Conservation (phyloP, 1,140 invertebrate genomes). For the Littorina saxatilis region DNA sequence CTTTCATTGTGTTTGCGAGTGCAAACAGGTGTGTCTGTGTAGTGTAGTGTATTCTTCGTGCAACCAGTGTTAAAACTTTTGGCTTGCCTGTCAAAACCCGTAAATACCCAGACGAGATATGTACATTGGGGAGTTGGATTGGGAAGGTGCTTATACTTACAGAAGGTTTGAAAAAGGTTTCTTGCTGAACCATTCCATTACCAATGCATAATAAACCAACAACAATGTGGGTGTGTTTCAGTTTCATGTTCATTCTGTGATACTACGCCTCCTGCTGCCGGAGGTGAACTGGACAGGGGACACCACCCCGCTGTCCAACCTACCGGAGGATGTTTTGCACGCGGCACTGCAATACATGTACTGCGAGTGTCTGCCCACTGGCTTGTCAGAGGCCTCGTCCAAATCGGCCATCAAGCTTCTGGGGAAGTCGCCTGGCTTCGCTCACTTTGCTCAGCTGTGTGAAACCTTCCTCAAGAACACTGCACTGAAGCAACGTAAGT, state of each 20-base stretch:
- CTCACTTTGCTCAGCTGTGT: slow-evolving; percentile 79
- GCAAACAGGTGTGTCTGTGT: no score
- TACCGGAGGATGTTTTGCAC: slow-evolving; percentile 79
- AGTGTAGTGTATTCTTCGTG: no score
- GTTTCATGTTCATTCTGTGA: slow-evolving; percentile 81
- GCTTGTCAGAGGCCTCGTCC: slow-evolving; percentile 79
- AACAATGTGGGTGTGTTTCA: no score
- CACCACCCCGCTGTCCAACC: slow-evolving; percentile 74
- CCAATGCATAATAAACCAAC: no score
- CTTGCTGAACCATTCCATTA: no score
- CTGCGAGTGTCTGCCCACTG: slow-evolving; percentile 80
- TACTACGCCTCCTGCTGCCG: slow-evolving; percentile 79
- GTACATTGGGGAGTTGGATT: no score
- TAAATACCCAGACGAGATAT: no score
- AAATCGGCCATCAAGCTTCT: slow-evolving; percentile 78
- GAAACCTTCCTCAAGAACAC: slow-evolving; percentile 80
- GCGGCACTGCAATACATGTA: slow-evolving; percentile 82
- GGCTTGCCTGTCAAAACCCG: no score
- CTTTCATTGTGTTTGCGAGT: no score
- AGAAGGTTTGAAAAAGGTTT: no score
- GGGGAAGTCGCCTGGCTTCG: slow-evolving; percentile 77
- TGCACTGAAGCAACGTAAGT: slow-evolving; percentile 81
- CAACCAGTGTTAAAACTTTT: no score
- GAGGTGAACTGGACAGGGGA: slow-evolving; percentile 78
- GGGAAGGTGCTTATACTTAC: no score